Evolutionary conservation across 1,140 invertebrate species (phyloP).

Genomic region (Calosoma granatense): DNA sequence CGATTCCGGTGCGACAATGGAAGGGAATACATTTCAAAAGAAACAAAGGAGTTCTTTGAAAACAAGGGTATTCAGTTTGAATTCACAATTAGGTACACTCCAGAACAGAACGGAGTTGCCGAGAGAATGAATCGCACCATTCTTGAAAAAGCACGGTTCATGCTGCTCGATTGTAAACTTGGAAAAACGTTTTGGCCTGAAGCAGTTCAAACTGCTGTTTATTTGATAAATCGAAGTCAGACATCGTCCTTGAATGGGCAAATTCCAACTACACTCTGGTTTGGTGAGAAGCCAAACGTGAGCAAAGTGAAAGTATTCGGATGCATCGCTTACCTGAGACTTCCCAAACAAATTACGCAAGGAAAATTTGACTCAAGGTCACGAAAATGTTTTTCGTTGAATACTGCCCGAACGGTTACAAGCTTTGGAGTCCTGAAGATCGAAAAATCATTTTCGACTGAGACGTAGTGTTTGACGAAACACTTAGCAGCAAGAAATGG

Average conservation of each 20-base stretch:
- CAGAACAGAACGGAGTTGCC: constrained; percentile 36
- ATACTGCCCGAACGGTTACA: constrained; percentile 11
- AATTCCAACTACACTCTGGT: constrained; percentile 30
- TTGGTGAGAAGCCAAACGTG: constrained; percentile 16
- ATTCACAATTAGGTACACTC: constrained; percentile 29
- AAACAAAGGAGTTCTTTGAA: constrained; percentile 12
- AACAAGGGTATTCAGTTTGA: constrained; percentile 20
- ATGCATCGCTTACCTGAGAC: constrained; percentile 21
- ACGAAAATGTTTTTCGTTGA: constrained; percentile 11
- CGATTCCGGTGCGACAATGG: constrained; percentile 18
- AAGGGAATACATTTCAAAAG: constrained; percentile 16
- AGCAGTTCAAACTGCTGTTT: constrained; percentile 25
- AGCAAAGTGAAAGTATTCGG: constrained; percentile 27
- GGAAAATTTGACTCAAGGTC: constrained; percentile 18
- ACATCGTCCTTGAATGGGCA: constrained; percentile 18
- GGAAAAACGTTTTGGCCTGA: constrained; percentile 32
- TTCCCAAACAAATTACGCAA: constrained; percentile 18
- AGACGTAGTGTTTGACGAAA: constrained; percentile 26
- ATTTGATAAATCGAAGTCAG: constrained; percentile 17
- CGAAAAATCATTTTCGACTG: constrained; percentile 20
- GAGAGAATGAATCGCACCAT: constrained; percentile 34
- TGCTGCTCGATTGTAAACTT: constrained; percentile 29
- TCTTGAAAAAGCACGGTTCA: constrained; percentile 27
- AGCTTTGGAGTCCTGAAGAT: constrained; percentile 17
- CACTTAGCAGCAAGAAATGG: constrained; percentile 13